Percentiles rank a stretch among this genome's conserved stretches.
phyloP scores from a whole-genome alignment of 2,113 vertebrate genomes.

The Glaucidium brasilianum region DNA sequence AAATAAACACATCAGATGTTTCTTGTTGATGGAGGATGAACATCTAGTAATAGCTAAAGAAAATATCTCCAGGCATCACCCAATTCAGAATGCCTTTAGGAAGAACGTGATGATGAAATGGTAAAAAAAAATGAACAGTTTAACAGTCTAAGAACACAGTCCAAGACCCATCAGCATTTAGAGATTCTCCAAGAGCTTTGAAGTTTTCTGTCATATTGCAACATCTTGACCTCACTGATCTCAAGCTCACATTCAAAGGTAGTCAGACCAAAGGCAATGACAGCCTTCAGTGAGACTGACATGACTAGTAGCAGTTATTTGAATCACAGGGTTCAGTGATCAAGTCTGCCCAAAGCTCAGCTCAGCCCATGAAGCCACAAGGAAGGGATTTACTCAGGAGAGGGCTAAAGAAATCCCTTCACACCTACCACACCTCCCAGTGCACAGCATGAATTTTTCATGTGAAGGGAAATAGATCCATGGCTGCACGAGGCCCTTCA shows the following conservation, averaged over 20 bases:
- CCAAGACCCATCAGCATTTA: neutral
- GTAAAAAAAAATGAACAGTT: neutral
- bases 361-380: fast-evolving
- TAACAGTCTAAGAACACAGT: neutral
- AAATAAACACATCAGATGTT: conserved; percentile 13
- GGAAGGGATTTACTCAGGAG: neutral
- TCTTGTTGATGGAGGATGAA: neutral
- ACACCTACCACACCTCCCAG: neutral
- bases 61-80: conserved; percentile 17
- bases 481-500: neutral
- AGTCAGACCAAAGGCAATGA: neutral
- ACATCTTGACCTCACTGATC: neutral
- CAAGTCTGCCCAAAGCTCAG: neutral
- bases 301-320: neutral
- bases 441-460: neutral
- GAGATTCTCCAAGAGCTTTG: neutral
- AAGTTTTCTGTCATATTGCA: neutral
- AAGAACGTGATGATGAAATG: neutral
- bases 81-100: neutral
- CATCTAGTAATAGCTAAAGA: neutral
- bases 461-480: neutral
- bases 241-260: neutral
- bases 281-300: neutral
- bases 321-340: neutral
- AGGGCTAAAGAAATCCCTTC: neutral